Evolutionary conservation across 1,140 invertebrate genomes (phyloP).

Genomic region (roundworm (Caenorhabditis elegans)): DNA sequence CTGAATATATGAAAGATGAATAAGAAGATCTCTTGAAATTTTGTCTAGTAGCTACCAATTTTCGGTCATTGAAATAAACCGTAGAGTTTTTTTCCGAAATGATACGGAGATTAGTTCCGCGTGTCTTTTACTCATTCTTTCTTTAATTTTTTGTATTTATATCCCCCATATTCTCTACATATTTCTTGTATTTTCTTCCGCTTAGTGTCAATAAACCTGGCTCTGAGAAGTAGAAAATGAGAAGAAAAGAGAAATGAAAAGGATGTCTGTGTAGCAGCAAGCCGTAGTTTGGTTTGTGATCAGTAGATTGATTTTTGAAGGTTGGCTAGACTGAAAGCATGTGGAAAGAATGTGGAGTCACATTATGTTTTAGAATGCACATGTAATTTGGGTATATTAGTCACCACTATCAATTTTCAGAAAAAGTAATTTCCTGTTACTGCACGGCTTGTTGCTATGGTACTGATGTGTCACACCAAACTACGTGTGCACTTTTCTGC

Average conservation of each 20-base stretch:
- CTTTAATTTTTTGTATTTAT: not conserved
- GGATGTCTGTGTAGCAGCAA: not conserved
- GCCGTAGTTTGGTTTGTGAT: conserved; percentile 1
- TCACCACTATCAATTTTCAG: too few relatives aligned
- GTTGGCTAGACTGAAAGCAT: not conserved
- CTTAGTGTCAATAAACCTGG: not conserved
- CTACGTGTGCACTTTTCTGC: too few relatives aligned
- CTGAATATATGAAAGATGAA: not conserved
- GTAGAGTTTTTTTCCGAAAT: not conserved
- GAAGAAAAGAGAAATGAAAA: not conserved
- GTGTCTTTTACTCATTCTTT: not conserved
- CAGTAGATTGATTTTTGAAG: not conserved
- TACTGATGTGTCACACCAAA: too few relatives aligned
- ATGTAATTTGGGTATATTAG: too few relatives aligned
- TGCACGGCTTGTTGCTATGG: too few relatives aligned
- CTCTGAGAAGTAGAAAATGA: not conserved
- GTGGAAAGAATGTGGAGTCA: not conserved
- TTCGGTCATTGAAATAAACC: not conserved
- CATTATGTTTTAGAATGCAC: too few relatives aligned
- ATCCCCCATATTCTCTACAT: not conserved
- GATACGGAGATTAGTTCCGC: not conserved
- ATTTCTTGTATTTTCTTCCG: conserved; percentile 11
- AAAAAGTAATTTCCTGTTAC: too few relatives aligned
- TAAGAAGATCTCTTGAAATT: not conserved
- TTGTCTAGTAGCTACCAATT: not conserved